Percentiles rank a stretch among this genome's conserved stretches.
Evolutionary conservation across 2,797 vertebrate genomes (phyloP).

Genomic region (Mormyrops attenuatus): DNA sequence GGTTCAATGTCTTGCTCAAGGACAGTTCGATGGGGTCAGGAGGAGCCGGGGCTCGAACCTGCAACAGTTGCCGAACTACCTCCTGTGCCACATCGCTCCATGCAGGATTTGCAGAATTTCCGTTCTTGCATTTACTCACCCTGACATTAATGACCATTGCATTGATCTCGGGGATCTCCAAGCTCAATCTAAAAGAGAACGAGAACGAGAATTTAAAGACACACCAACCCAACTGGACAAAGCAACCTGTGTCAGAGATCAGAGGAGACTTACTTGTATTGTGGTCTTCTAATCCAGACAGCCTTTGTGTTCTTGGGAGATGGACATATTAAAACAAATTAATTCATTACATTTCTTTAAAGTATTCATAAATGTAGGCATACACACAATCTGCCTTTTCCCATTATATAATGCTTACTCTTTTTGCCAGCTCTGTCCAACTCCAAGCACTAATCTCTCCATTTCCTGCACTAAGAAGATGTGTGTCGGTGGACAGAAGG

Average conservation of each 20-base stretch:
- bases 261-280: constrained; percentile 66
- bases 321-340: constrained; percentile 20
- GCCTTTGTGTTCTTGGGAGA: constrained; percentile 66
- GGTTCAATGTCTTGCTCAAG: too few species aligned
- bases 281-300: constrained; percentile 69
- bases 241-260: neutral
- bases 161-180: constrained; percentile 86
- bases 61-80: too few species aligned
- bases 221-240: neutral
- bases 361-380: neutral
- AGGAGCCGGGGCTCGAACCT: too few species aligned
- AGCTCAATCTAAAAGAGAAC: constrained; percentile 59
- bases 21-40: too few species aligned
- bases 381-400: neutral
- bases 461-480: constrained; percentile 66
- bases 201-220: neutral
- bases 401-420: constrained; percentile 51
- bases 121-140: constrained; percentile 51
- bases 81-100: too few species aligned
- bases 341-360: neutral
- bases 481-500: constrained; percentile 67
- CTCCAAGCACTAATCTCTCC: constrained; percentile 81
- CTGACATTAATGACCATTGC: constrained; percentile 63
- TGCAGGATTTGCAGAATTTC: neutral
- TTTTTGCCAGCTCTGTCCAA: constrained; percentile 79